These are phyloP conservation scores for Metacarcinus magister DNA, from an alignment of 2,888 invertebrate species.

Conservation along the genomic window DNA sequence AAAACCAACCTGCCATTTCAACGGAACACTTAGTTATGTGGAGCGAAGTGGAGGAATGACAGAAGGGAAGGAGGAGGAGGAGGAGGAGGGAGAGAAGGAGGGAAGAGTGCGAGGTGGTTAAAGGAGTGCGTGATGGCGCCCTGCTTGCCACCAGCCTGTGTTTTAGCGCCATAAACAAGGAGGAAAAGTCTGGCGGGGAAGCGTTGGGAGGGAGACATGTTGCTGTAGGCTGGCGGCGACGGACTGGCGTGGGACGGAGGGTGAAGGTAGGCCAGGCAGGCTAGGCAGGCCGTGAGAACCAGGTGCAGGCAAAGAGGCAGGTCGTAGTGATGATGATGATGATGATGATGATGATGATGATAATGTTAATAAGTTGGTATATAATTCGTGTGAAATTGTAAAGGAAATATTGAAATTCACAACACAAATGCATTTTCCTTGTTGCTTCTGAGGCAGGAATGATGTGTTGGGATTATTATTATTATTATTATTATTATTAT, in stretches of 20 bases:
- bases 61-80: background rate
- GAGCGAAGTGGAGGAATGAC: background rate
- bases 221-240: background rate
- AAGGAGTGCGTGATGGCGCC: background rate
- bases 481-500: too few species aligned
- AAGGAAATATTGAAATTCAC: too few species aligned
- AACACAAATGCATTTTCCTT: too few species aligned
- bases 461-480: too few species aligned
- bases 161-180: conserved; percentile 30
- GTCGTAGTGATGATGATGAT: background rate
- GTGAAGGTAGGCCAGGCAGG: background rate
- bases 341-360: background rate
- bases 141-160: background rate
- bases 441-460: too few species aligned
- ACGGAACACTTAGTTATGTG: background rate
- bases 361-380: background rate
- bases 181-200: background rate
- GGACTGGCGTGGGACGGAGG: background rate
- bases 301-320: background rate
- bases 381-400: too few species aligned
- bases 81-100: background rate
- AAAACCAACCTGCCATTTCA: background rate
- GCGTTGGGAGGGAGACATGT: background rate
- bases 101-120: background rate
- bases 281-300: background rate